A percentile compares a stretch with the other conserved stretches of the same genome.
These are phyloP conservation scores for Malthinus flaveolus DNA, from an alignment of 2,888 invertebrate genomes.

Conservation along the genomic window DNA sequence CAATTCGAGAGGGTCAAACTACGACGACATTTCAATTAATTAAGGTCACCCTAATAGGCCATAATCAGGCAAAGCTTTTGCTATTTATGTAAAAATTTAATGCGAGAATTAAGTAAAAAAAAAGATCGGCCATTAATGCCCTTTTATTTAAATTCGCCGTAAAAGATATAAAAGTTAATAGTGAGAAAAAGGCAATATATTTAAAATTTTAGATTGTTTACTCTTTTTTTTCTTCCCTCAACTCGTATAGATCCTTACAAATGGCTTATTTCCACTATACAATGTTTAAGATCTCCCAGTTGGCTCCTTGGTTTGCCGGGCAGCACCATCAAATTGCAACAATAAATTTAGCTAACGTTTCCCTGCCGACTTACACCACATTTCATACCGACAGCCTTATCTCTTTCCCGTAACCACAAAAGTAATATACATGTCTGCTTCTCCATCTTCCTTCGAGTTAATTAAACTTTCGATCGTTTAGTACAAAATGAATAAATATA, in stretches of 20 bases:
- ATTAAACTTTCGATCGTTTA: conserved; percentile 53
- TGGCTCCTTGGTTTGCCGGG: conserved; percentile 50
- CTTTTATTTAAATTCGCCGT: too few relatives aligned
- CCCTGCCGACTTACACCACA: conserved; percentile 51
- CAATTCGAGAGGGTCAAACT: too few relatives aligned
- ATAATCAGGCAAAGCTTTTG: too few relatives aligned
- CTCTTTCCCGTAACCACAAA: conserved; percentile 43
- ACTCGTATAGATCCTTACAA: conserved; percentile 46
- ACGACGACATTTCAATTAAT: too few relatives aligned
- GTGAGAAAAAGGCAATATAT: conserved; percentile 24
- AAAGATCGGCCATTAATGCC: too few relatives aligned
- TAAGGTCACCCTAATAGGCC: too few relatives aligned
- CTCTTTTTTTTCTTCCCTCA: conserved; percentile 40
- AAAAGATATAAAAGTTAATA: conserved; percentile 16
- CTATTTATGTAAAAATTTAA: too few relatives aligned
- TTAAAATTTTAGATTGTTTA: conserved; percentile 49
- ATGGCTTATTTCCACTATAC: conserved; percentile 46
- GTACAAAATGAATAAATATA: conserved; percentile 37
- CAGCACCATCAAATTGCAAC: conserved; percentile 52
- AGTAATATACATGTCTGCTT: conserved; percentile 35
- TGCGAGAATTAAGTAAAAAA: too few relatives aligned
- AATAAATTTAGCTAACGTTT: conserved; percentile 54
- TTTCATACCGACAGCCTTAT: conserved; percentile 51
- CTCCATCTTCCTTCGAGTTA: conserved; percentile 45
- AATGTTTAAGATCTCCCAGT: conserved; percentile 45